These are phyloP conservation scores for Oreocharis arfaki DNA, from an alignment of 2,113 vertebrate genomes.

Conservation along the genomic window DNA sequence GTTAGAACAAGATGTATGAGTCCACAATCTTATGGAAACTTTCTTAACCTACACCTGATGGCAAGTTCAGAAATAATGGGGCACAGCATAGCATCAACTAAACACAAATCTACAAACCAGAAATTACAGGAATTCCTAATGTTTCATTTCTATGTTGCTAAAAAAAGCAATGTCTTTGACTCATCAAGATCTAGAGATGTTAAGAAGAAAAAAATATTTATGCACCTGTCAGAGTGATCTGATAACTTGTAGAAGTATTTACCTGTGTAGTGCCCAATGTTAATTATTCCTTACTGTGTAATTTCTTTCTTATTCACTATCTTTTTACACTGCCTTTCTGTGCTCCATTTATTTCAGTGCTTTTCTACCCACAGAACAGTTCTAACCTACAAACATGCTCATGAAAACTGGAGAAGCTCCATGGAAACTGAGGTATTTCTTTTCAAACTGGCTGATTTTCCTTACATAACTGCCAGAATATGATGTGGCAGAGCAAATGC, in stretches of 20 bases:
- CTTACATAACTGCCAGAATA: neutral
- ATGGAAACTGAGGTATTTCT: constrained; percentile 23
- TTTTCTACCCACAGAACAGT: neutral
- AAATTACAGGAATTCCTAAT: neutral
- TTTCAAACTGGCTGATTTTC: neutral
- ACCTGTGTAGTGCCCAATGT: neutral
- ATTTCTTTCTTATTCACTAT: neutral
- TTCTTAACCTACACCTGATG: neutral
- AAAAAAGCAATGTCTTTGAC: neutral
- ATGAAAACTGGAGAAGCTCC: neutral
- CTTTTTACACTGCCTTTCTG: neutral
- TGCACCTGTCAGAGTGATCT: neutral
- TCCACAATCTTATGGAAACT: neutral
- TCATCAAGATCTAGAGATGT: neutral
- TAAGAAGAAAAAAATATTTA: neutral
- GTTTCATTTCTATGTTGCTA: neutral
- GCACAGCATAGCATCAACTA: neutral
- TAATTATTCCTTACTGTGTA: neutral
- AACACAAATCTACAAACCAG: neutral
- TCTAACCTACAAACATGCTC: neutral
- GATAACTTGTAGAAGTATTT: neutral
- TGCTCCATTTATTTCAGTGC: neutral
- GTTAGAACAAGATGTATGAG: neutral
- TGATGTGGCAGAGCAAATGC: neutral
- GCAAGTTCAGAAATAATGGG: neutral